Evolutionary conservation across 2,113 vertebrate genomes (phyloP), one percentile per base, ranked within the genome.

Genomic region (Mobula hypostoma): DNA sequence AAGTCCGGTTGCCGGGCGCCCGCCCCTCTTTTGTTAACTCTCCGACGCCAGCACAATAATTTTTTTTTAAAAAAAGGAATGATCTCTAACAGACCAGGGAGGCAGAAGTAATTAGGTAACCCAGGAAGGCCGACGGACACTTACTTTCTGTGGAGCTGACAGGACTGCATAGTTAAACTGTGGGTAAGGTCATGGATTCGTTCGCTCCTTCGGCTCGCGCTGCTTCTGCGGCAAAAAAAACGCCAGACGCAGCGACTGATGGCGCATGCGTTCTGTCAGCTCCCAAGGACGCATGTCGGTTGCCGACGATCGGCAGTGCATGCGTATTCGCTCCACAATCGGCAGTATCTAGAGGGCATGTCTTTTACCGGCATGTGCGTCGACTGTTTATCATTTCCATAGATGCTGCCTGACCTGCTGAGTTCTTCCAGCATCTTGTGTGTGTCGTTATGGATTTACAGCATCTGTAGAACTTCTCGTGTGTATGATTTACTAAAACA

Each of bases 101-200:
- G 56, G 27, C 7, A 29, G 27, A 6, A n/a, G 61, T 63, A 63
- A 88, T 32, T 61, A 11, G 12, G 29, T 58, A 61, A 12, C 24
- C 12, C 29, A 32, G 2, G 24, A 7, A 61, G 85, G 58, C 12
- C 6, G 6, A 19, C 85, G 61, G 85, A 63, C 85, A 66, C 85
- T 90, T 90, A 90, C 85, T 90, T 90, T 90, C 85, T 90, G 85
- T 36, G 85, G 85, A 90, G 85, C 85, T 90, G 85, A 90, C 85
- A 90, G 85, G 85, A 90, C 85, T 90, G 85, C 85, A 90, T 90
- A 90, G 85, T 90, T 90, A 90, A 90, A 90, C 85, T 63, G 85
- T 90, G 85, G 61, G 85, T 90, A 90, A 90, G 85, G n/a, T 90
- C 85, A 90, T 90, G 85, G 63, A 90, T 90, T 32, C 85, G n/a